A percentile compares a stretch with the other conserved stretches of the same genome.
Evolutionary conservation across 2,113 vertebrate genomes (phyloP).

Genomic region (Isurus oxyrinchus): DNA sequence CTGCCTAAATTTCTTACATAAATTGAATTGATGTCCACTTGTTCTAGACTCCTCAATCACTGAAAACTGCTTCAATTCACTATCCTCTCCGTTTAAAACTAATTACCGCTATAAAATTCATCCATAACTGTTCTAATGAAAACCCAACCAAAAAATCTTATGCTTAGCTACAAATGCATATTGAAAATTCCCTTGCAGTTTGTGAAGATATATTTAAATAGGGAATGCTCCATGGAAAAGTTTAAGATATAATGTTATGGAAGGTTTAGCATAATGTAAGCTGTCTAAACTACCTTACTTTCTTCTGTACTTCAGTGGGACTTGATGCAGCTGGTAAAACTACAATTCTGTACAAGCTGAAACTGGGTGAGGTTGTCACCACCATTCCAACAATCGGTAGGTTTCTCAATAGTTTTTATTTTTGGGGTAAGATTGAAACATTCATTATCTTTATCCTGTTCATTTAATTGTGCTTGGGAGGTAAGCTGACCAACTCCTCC

Average conservation of each 20-base stretch:
- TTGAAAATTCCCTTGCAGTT: not conserved
- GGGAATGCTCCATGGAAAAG: not conserved
- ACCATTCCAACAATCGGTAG: constrained; percentile 94
- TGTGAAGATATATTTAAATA: not conserved
- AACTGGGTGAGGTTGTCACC: constrained; percentile 89
- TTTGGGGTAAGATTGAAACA: not conserved
- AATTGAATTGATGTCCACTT: not conserved
- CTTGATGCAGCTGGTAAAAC: constrained; percentile 93
- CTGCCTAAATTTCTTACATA: not conserved
- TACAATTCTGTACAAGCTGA: constrained; percentile 93
- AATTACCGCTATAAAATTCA: not conserved
- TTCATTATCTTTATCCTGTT: not conserved
- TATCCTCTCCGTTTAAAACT: not conserved
- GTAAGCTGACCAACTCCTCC: not conserved
- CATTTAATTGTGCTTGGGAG: not conserved
- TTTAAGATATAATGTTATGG: not conserved
- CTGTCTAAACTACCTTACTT: not conserved
- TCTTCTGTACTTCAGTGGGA: constrained; percentile 64
- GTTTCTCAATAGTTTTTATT: constrained; percentile 39
- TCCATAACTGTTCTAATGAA: not conserved
- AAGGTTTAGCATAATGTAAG: not conserved
- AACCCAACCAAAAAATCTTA: not conserved
- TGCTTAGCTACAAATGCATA: not conserved
- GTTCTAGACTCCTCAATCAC: not conserved
- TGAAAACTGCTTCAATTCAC: not conserved